Percentiles rank a stretch among this genome's conserved stretches.
Conservation (phyloP, 2,797 vertebrate species). For the Gymnopithys bicolor region DNA sequence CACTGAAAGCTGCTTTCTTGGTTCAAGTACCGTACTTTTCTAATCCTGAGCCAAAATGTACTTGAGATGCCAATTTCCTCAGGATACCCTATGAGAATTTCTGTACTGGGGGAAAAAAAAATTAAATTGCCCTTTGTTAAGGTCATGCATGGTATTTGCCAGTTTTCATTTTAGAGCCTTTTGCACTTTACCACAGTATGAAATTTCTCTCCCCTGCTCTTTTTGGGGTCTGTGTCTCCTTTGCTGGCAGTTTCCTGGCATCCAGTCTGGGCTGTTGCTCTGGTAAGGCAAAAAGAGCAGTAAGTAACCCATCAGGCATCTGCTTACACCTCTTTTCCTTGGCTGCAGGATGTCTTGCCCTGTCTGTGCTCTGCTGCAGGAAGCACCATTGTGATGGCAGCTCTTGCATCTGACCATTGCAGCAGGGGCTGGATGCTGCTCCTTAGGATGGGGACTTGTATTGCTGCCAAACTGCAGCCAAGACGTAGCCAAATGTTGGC, state of each 20-base stretch:
- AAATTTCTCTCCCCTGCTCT: not conserved
- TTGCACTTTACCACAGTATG: not conserved
- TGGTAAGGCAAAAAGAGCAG: not conserved
- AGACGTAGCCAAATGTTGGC: not conserved
- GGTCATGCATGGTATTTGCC: not conserved
- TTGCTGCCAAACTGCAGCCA: accelerated
- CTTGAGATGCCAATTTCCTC: not conserved
- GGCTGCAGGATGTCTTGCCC: not conserved
- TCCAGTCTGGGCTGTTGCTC: not conserved
- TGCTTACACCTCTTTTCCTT: accelerated
- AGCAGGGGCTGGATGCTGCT: not conserved
- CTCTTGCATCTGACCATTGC: not conserved
- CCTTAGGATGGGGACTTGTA: not conserved
- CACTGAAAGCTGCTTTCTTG: not conserved
- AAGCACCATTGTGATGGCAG: accelerated
- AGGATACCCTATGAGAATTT: not conserved
- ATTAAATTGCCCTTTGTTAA: not conserved
- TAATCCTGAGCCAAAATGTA: slow-evolving; percentile 33
- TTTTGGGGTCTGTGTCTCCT: not conserved
- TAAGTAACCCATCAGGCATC: not conserved
- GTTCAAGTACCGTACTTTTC: not conserved
- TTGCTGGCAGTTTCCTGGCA: not conserved
- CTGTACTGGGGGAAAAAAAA: not conserved
- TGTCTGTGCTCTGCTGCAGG: not conserved
- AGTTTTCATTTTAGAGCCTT: not conserved